phyloP scores from a whole-genome alignment of 2,797 vertebrate species.

The Tiaroga cobitis region DNA sequence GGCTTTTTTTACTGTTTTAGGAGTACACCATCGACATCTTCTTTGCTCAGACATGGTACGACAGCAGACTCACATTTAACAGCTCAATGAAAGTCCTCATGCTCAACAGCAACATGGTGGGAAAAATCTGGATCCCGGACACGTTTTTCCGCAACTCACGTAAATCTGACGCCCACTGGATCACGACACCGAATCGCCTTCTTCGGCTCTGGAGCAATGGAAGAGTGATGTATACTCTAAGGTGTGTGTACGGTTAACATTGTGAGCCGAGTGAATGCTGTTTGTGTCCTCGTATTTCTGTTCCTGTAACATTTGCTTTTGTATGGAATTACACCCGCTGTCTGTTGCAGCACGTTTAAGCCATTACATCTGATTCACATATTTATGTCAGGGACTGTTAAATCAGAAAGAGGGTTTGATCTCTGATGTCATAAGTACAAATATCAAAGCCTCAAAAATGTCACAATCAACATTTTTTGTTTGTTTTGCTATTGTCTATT shows the following conservation, averaged over 20 bases:
- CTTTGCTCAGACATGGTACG: constrained; percentile 97
- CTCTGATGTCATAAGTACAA: background rate
- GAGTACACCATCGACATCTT: constrained; percentile 97
- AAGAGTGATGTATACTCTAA: constrained; percentile 91
- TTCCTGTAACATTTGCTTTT: constrained; percentile 54
- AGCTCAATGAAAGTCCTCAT: constrained; percentile 94
- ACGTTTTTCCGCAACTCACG: constrained; percentile 97
- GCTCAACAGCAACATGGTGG: constrained; percentile 98
- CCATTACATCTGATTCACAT: constrained; percentile 49
- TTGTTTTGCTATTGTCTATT: constrained; percentile 54
- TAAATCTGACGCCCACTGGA: constrained; percentile 97
- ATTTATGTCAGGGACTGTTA: constrained; percentile 45
- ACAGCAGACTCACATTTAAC: constrained; percentile 94
- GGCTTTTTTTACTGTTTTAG: constrained; percentile 58
- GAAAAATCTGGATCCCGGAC: constrained; percentile 98
- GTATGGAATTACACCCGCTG: constrained; percentile 43
- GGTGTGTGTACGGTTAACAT: constrained; percentile 71
- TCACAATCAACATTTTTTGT: constrained; percentile 45
- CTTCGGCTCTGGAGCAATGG: constrained; percentile 93
- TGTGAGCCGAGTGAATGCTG: constrained; percentile 56
- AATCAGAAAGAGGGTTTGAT: constrained; percentile 20
- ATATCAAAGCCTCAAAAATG: constrained; percentile 42
- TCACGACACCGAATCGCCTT: constrained; percentile 94
- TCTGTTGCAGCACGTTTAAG: constrained; percentile 57
- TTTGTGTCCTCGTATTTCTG: constrained; percentile 66